Percentiles rank a stretch among this genome's conserved stretches.
Conservation (phyloP, 2,797 vertebrate genomes). For the Rhyacichthys aspro region DNA sequence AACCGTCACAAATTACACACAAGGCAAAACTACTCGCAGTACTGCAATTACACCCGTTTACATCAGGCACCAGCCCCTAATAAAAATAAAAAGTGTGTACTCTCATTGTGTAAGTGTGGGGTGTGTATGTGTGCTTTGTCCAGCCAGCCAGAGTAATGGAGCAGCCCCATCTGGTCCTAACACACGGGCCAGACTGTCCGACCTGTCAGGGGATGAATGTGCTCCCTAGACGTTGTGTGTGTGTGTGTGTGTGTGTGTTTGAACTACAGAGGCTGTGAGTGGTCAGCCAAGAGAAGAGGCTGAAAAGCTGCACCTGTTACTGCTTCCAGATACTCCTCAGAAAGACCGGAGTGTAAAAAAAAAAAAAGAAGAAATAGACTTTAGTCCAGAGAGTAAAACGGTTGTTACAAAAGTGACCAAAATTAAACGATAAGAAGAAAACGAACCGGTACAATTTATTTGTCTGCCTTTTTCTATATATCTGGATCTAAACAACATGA, state of each 20-base stretch:
- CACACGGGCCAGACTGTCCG: slow-evolving; percentile 57
- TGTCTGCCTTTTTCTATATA: slow-evolving; percentile 39
- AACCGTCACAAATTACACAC: too few relatives aligned
- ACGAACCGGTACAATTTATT: slow-evolving; percentile 29
- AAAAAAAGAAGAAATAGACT: slow-evolving; percentile 8
- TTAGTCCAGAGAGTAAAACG: slow-evolving; percentile 20
- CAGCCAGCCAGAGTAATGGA: slow-evolving; percentile 57
- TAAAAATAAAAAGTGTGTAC: neutral
- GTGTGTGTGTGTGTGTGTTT: slow-evolving; percentile 26
- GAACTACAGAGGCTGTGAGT: slow-evolving; percentile 43
- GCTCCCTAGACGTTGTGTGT: slow-evolving; percentile 30
- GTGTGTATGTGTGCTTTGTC: slow-evolving; percentile 20
- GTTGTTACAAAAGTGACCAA: slow-evolving; percentile 11
- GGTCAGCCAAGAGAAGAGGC: slow-evolving; percentile 46
- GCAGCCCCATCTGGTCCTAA: slow-evolving; percentile 61
- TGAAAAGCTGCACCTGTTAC: slow-evolving; percentile 58
- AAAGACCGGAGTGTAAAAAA: slow-evolving; percentile 3
- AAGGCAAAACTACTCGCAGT: too few relatives aligned
- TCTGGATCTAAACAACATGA: slow-evolving; percentile 65
- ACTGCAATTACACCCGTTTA: too few relatives aligned
- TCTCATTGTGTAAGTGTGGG: neutral
- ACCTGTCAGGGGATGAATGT: slow-evolving; percentile 59
- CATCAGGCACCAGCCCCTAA: too few relatives aligned
- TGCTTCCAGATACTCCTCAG: slow-evolving; percentile 34
- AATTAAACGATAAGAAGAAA: slow-evolving; percentile 14